These are phyloP conservation scores for Yponomeuta sedellus DNA, from an alignment of 2,888 invertebrate genomes.

Conservation along the genomic window DNA sequence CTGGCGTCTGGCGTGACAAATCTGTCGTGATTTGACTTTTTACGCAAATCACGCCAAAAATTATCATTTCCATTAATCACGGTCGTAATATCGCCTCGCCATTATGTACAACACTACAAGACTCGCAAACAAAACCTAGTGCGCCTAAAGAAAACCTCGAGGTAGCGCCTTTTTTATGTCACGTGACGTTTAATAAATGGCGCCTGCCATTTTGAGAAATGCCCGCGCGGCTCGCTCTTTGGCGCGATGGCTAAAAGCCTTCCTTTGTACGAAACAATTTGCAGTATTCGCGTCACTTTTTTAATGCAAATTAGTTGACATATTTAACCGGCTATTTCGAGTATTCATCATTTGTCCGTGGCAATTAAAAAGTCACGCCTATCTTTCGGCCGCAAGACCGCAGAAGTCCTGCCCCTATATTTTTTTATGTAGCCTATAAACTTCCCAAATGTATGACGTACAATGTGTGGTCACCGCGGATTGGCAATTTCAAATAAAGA, in stretches of 20 bases:
- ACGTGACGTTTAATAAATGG: conserved; percentile 31
- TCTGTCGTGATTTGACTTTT: no score
- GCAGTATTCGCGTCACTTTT: conserved; percentile 8
- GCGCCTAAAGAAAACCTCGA: not conserved
- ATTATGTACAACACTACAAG: no score
- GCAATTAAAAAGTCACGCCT: not conserved
- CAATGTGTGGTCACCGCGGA: no score
- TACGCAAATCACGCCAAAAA: no score
- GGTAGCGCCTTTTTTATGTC: not conserved
- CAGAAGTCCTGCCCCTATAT: no score
- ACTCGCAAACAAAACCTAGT: not conserved
- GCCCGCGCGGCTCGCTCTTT: conserved; percentile 24
- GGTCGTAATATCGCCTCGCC: no score
- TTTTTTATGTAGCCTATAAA: no score
- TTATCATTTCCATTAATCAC: no score
- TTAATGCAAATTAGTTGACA: not conserved
- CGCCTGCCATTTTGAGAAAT: conserved; percentile 38
- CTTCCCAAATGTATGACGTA: no score
- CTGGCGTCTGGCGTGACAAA: no score
- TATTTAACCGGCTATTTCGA: not conserved
- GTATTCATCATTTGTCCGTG: not conserved
- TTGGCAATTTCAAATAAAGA: no score
- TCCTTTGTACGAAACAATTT: conserved; percentile 14
- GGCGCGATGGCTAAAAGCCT: not conserved
- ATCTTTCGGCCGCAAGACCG: no score